phyloP scores from a whole-genome alignment of 2,113 vertebrate genomes.

The Seriola aureovittata region DNA sequence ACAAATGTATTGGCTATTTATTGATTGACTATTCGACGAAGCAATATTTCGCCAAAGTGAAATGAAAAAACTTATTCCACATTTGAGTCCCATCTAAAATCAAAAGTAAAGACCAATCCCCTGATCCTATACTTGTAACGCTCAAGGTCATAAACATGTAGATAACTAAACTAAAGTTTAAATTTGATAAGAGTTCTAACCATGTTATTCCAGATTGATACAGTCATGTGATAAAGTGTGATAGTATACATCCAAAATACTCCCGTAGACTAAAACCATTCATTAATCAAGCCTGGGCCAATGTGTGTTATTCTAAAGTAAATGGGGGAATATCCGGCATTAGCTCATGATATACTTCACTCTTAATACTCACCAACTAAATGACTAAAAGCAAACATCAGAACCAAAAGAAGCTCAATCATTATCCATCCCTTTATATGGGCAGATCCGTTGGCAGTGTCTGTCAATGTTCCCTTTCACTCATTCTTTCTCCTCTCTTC shows the following conservation, averaged over 20 bases:
- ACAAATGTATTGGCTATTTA: too few relatives aligned
- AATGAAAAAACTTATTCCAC: too few relatives aligned
- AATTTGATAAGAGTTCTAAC: not conserved
- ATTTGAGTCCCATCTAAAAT: too few relatives aligned
- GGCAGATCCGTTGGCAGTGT: not conserved
- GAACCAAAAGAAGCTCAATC: not conserved
- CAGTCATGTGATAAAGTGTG: not conserved
- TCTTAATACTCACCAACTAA: not conserved
- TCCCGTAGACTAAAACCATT: not conserved
- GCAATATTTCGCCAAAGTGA: too few relatives aligned
- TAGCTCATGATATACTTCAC: not conserved
- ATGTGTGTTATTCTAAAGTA: not conserved
- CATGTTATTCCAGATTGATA: not conserved
- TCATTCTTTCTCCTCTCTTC: constrained; percentile 1
- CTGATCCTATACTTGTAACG: not conserved
- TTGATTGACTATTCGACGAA: too few relatives aligned
- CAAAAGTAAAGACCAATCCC: too few relatives aligned
- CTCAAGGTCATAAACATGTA: not conserved
- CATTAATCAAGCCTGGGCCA: not conserved
- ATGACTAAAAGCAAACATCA: not conserved
- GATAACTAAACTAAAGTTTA: not conserved
- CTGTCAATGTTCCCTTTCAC: constrained; percentile 21
- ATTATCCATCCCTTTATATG: not conserved
- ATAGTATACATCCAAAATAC: not conserved
- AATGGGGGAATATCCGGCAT: not conserved